Evolutionary conservation across 2,113 vertebrate genomes (phyloP).

Genomic region (Coptodon rendalli): DNA sequence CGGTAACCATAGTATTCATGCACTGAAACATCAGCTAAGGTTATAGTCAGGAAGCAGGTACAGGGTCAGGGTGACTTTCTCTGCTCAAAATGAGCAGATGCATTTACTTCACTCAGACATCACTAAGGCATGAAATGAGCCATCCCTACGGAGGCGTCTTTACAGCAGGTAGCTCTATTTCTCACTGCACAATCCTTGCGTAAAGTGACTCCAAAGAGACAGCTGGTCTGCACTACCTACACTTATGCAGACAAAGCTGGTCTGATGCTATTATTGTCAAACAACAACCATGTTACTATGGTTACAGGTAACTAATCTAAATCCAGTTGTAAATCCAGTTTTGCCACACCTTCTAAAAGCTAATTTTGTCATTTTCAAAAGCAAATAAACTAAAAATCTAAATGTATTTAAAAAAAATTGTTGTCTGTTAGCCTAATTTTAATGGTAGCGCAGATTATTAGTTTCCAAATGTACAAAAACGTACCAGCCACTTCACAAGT

Average conservation of each 20-base stretch:
- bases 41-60: neutral
- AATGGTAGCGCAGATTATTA: neutral
- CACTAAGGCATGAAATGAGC: conserved; percentile 39
- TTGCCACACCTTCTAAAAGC: neutral
- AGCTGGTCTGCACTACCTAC: neutral
- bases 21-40: neutral
- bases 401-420: neutral
- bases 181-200: neutral
- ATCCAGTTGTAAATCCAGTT: neutral
- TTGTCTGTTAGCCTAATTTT: neutral
- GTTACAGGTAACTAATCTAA: neutral
- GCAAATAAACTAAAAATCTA: neutral
- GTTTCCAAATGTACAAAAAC: neutral
- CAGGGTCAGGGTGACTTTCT: neutral
- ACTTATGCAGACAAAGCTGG: neutral
- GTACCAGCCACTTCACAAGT: neutral
- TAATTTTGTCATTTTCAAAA: neutral
- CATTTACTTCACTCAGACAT: neutral
- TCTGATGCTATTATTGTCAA: neutral
- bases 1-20: neutral
- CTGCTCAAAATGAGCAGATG: neutral
- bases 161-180: neutral
- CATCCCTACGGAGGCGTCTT: conserved; percentile 20
- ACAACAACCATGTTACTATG: neutral
- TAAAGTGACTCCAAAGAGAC: neutral